Conservation (phyloP, 2,113 vertebrate species). For the Lasiurus cinereus region DNA sequence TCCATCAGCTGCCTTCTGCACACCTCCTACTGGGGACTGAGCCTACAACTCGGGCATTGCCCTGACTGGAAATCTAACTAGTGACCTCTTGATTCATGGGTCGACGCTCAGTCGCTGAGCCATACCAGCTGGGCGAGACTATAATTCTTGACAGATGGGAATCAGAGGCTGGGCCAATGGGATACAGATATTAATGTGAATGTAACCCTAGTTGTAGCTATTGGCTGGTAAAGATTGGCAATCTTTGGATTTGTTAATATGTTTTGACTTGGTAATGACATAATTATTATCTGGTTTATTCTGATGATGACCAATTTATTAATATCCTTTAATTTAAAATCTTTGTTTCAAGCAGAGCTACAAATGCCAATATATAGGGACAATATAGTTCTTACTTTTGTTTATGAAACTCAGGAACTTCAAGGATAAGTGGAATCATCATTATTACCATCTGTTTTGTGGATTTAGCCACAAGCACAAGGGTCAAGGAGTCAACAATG, state of each 20-base stretch:
- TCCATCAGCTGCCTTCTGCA: too few relatives aligned
- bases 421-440: not conserved
- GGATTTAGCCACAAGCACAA: not conserved
- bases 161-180: not conserved
- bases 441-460: not conserved
- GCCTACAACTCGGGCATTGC: too few relatives aligned
- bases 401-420: not conserved
- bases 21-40: too few relatives aligned
- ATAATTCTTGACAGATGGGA: not conserved
- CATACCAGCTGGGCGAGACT: too few relatives aligned
- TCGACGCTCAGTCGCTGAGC: too few relatives aligned
- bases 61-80: too few relatives aligned
- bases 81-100: too few relatives aligned
- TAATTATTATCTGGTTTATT: slow-evolving; percentile 1
- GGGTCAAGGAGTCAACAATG: not conserved
- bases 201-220: not conserved
- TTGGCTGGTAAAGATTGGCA: not conserved
- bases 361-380: not conserved
- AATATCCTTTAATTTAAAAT: slow-evolving; percentile 54
- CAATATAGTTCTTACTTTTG: not conserved
- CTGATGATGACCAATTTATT: slow-evolving; percentile 9
- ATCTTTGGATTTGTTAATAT: not conserved
- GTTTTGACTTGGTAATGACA: slow-evolving; percentile 35
- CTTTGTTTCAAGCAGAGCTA: slow-evolving; percentile 8
- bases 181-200: not conserved